Conservation (phyloP, 2,888 invertebrate genomes). For the Abrostola tripartita region DNA sequence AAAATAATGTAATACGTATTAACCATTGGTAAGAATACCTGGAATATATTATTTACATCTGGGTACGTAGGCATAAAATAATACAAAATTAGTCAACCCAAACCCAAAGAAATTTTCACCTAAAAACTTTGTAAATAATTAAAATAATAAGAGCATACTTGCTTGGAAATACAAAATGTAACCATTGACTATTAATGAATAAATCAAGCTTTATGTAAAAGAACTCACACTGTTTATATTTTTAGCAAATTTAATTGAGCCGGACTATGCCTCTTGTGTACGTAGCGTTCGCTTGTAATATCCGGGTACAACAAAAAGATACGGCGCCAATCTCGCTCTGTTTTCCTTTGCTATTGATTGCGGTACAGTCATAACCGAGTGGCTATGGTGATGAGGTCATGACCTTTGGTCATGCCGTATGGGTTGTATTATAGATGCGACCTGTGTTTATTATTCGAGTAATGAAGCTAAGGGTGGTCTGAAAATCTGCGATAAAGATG, state of each 20-base stretch:
- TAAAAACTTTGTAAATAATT: too few species aligned
- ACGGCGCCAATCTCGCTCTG: constrained; percentile 55
- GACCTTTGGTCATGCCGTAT: constrained; percentile 10
- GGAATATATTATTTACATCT: too few species aligned
- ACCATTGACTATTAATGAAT: too few species aligned
- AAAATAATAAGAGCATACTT: too few species aligned
- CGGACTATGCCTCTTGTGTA: not conserved
- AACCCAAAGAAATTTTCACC: too few species aligned
- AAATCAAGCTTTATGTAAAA: too few species aligned
- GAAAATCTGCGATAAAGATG: too few species aligned
- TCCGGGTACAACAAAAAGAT: constrained; percentile 62
- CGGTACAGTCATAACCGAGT: constrained; percentile 26
- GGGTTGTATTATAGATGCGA: not conserved
- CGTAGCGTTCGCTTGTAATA: constrained; percentile 54
- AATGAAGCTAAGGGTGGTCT: not conserved
- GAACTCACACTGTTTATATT: not conserved
- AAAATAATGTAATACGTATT: too few species aligned
- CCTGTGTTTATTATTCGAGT: not conserved
- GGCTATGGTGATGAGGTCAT: constrained; percentile 39
- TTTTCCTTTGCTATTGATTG: constrained; percentile 65
- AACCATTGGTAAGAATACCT: too few species aligned
- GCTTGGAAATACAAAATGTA: too few species aligned
- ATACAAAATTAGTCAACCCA: too few species aligned
- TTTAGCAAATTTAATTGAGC: not conserved
- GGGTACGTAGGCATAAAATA: too few species aligned